Conservation (phyloP, 2,888 invertebrate genomes). For the Coenonympha glycerion region DNA sequence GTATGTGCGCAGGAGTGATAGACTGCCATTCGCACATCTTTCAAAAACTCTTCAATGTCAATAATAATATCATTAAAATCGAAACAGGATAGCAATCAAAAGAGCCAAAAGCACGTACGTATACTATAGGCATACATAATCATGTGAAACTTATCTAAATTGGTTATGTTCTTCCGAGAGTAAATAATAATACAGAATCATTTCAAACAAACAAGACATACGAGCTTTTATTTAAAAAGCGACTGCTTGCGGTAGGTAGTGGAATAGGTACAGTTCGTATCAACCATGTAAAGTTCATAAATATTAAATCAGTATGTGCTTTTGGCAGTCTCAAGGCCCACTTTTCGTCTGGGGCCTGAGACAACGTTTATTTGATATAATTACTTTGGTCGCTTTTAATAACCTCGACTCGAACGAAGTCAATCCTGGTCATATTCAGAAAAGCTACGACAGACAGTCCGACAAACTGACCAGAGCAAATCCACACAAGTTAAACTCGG, state of each 20-base stretch:
- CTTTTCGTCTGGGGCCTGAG: slow-evolving; percentile 13
- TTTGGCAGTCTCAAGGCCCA: slow-evolving; percentile 17
- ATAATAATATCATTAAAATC: too few species aligned
- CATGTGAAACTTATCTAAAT: not conserved
- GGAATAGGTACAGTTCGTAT: slow-evolving; percentile 11
- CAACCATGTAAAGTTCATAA: slow-evolving; percentile 14
- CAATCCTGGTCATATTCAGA: too few species aligned
- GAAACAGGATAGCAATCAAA: too few species aligned
- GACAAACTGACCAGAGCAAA: too few species aligned
- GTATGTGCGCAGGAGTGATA: too few species aligned
- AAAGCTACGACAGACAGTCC: too few species aligned
- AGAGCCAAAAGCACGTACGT: not conserved
- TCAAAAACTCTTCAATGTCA: too few species aligned
- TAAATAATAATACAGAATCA: not conserved
- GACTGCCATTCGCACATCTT: too few species aligned
- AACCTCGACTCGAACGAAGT: not conserved
- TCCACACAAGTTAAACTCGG: too few species aligned
- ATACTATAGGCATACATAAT: not conserved
- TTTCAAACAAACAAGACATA: not conserved
- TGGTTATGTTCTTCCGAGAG: not conserved
- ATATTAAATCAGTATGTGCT: slow-evolving; percentile 13
- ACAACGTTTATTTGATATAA: slow-evolving; percentile 1
- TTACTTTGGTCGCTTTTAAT: slow-evolving; percentile 4
- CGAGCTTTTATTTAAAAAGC: not conserved
- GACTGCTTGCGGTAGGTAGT: not conserved